Conservation (phyloP, 1,140 invertebrate genomes). For the Pararge aegeria region DNA sequence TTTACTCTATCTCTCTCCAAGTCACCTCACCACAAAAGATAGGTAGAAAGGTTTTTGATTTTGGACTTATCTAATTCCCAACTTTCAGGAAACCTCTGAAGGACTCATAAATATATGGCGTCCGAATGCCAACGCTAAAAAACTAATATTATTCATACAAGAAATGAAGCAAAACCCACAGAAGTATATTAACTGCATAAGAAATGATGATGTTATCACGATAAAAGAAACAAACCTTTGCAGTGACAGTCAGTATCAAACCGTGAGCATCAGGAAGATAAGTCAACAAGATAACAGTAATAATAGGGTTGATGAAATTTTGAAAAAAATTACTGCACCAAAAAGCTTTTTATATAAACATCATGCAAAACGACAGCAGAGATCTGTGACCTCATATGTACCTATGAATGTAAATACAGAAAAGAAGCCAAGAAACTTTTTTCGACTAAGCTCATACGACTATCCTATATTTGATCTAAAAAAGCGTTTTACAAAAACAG, state of each 20-base stretch:
- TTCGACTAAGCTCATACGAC: slow-evolving; percentile 63
- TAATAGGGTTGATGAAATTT: slow-evolving; percentile 56
- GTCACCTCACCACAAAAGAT: no score
- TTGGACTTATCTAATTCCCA: slow-evolving; percentile 33
- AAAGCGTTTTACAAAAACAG: slow-evolving; percentile 47
- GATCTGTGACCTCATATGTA: slow-evolving; percentile 58
- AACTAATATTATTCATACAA: slow-evolving; percentile 60
- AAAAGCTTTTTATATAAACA: slow-evolving; percentile 76
- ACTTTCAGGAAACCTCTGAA: slow-evolving; percentile 65
- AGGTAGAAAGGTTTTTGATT: no score
- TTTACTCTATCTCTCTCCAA: no score
- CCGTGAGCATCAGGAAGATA: slow-evolving; percentile 53
- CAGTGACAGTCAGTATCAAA: slow-evolving; percentile 62
- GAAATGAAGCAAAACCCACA: slow-evolving; percentile 57
- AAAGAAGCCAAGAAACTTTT: slow-evolving; percentile 56
- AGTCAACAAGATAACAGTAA: slow-evolving; percentile 42
- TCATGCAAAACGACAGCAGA: slow-evolving; percentile 48
- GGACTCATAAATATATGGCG: slow-evolving; percentile 67
- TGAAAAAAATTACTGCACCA: slow-evolving; percentile 62
- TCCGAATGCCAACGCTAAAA: slow-evolving; percentile 60
- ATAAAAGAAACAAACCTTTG: slow-evolving; percentile 48
- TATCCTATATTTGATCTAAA: slow-evolving; percentile 60
- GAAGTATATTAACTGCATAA: slow-evolving; percentile 47
- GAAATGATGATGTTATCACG: slow-evolving; percentile 34
- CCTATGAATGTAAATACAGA: slow-evolving; percentile 59